Evolutionary conservation across 2,888 invertebrate species (phyloP).

Genomic region (Alentia gelatinosa): DNA sequence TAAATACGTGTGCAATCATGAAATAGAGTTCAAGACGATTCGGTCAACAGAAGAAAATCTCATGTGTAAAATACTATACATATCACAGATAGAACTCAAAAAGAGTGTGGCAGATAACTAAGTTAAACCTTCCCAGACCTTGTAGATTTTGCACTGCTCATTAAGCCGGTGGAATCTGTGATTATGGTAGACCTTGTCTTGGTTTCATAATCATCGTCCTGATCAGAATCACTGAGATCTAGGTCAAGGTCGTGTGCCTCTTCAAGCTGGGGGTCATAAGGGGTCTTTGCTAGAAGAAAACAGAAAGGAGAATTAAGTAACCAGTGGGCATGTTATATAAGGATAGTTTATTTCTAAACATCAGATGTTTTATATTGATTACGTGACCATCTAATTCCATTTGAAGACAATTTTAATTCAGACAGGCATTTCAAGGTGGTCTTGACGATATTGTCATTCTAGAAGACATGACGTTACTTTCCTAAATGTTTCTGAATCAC

Average conservation of each 20-base stretch:
- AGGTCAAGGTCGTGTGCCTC: background rate
- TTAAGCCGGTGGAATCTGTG: background rate
- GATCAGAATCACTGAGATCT: background rate
- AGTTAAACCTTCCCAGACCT: no score
- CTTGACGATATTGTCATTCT: background rate
- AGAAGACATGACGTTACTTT: background rate
- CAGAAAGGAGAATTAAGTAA: background rate
- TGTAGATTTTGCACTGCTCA: background rate
- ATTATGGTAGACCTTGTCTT: background rate
- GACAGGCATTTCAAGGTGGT: background rate
- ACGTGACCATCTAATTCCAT: background rate
- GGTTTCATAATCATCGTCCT: background rate
- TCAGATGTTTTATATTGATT: background rate
- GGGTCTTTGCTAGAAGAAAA: background rate
- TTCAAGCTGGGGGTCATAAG: background rate
- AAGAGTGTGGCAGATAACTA: no score
- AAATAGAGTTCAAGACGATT: no score
- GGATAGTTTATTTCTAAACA: background rate
- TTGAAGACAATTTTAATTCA: background rate
- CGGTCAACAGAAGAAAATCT: no score
- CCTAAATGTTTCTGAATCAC: background rate
- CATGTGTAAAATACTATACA: no score
- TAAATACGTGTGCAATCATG: no score
- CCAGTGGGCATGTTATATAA: background rate
- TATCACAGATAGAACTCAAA: no score